These are phyloP conservation scores for Mastomys natalensis DNA, from an alignment of 2,113 vertebrate genomes.

Conservation along the genomic window DNA sequence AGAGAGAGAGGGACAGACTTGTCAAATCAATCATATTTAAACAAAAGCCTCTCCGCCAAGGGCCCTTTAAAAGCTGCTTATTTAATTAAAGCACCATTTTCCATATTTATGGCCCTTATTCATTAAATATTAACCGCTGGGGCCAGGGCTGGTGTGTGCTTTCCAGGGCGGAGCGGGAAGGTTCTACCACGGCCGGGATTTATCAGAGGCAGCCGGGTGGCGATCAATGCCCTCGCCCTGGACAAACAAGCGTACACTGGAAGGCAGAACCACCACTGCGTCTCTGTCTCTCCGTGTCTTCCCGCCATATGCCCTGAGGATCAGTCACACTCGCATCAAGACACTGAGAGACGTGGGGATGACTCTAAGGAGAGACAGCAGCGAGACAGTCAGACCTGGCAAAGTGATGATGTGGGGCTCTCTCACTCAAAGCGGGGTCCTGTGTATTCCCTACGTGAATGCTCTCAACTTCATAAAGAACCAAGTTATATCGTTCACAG, in stretches of 20 bases:
- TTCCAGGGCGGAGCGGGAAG: conserved; percentile 82
- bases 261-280: neutral
- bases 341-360: neutral
- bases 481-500: neutral
- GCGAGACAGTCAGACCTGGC: neutral
- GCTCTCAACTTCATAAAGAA: neutral
- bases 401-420: neutral
- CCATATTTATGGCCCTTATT: conserved; percentile 98
- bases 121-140: conserved; percentile 97
- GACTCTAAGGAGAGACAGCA: neutral
- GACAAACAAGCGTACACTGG: conserved; percentile 65
- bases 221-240: conserved; percentile 67
- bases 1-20: conserved; percentile 85
- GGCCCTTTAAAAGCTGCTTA: conserved; percentile 99
- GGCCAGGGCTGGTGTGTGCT: conserved; percentile 88
- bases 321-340: no score
- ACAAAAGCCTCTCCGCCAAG: conserved; percentile 96
- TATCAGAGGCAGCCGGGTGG: conserved; percentile 53
- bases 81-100: conserved; percentile 99
- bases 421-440: neutral
- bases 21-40: conserved; percentile 99
- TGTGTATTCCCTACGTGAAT: no score
- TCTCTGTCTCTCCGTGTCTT: fast-evolving
- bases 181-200: conserved; percentile 83
- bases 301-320: fast-evolving